These are phyloP conservation scores for Peromyscus maniculatus DNA, from an alignment of 2,113 vertebrate genomes.

Conservation along the genomic window DNA sequence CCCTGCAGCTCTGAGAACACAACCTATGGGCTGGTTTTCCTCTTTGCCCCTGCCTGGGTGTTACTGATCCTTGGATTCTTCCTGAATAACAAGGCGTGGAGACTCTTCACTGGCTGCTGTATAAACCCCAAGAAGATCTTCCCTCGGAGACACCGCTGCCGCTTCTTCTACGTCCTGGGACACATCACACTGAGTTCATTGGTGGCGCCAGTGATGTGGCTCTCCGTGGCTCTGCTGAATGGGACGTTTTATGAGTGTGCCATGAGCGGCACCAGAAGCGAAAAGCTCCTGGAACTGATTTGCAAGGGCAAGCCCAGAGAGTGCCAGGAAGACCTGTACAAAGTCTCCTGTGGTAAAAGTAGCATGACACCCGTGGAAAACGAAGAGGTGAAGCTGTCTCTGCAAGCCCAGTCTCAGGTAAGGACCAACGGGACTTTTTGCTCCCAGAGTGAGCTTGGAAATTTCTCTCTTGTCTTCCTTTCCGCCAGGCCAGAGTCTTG, in stretches of 20 bases:
- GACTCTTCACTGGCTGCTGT: slow-evolving; percentile 96
- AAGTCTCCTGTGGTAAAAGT: slow-evolving; percentile 90
- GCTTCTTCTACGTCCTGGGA: slow-evolving; percentile 83
- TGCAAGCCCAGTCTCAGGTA: slow-evolving; percentile 97
- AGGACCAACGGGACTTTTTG: slow-evolving; percentile 63
- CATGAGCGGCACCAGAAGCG: slow-evolving; percentile 91
- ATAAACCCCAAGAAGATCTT: slow-evolving; percentile 88
- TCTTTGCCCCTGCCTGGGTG: slow-evolving; percentile 93
- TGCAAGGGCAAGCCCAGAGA: slow-evolving; percentile 90
- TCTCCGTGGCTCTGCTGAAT: slow-evolving; percentile 95
- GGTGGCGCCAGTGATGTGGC: slow-evolving; percentile 95
- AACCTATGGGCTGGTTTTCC: slow-evolving; percentile 92
- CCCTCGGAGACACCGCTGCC: slow-evolving; percentile 78
- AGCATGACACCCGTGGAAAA: slow-evolving; percentile 86
- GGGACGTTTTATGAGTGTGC: slow-evolving; percentile 96
- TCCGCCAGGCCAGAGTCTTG: background rate
- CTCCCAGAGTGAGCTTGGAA: background rate
- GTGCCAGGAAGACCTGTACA: slow-evolving; percentile 90
- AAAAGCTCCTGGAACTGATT: slow-evolving; percentile 86
- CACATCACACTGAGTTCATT: slow-evolving; percentile 88
- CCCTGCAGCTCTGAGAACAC: slow-evolving; percentile 94
- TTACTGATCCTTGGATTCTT: slow-evolving; percentile 93
- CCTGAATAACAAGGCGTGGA: slow-evolving; percentile 91
- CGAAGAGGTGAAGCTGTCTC: slow-evolving; percentile 91
- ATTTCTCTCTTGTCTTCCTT: slow-evolving; percentile 1